Conservation (phyloP, 2,113 vertebrate species). For the Suricata suricatta region DNA sequence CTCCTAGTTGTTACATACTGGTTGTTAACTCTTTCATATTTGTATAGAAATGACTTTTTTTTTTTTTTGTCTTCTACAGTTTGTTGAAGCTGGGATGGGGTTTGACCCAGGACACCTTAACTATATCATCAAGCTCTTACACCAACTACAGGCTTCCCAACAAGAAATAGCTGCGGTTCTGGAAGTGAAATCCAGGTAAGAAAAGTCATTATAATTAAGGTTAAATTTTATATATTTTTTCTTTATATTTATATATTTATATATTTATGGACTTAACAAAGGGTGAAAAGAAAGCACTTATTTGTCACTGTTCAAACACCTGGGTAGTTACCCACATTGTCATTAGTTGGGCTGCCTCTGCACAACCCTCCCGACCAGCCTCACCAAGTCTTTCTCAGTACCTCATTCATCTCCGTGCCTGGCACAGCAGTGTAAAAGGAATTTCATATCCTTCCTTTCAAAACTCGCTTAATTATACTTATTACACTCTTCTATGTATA, state of each 20-base stretch:
- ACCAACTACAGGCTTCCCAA: constrained; percentile 83
- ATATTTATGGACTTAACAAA: not conserved
- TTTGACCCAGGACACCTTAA: constrained; percentile 88
- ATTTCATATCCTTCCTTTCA: not conserved
- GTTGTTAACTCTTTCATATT: not conserved
- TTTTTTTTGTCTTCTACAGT: constrained; percentile 80
- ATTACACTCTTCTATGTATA: not conserved
- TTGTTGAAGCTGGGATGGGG: constrained; percentile 87
- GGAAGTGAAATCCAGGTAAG: constrained; percentile 88
- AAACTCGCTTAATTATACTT: not conserved
- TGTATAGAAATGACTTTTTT: constrained; percentile 14
- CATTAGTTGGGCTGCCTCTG: not conserved
- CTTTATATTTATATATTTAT: too few relatives aligned
- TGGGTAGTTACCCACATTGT: not conserved
- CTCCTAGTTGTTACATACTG: not conserved
- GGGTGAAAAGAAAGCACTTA: not conserved
- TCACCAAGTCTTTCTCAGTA: not conserved
- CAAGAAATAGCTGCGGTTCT: constrained; percentile 82
- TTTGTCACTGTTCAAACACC: not conserved
- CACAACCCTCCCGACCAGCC: not conserved
- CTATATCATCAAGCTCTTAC: constrained; percentile 86
- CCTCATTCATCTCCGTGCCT: not conserved
- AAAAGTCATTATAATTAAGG: constrained; percentile 3
- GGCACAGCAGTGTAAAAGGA: not conserved
- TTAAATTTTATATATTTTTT: not conserved